These are phyloP conservation scores for Drosophila flavopinicola DNA, from an alignment of 2,888 invertebrate species.

Conservation along the genomic window DNA sequence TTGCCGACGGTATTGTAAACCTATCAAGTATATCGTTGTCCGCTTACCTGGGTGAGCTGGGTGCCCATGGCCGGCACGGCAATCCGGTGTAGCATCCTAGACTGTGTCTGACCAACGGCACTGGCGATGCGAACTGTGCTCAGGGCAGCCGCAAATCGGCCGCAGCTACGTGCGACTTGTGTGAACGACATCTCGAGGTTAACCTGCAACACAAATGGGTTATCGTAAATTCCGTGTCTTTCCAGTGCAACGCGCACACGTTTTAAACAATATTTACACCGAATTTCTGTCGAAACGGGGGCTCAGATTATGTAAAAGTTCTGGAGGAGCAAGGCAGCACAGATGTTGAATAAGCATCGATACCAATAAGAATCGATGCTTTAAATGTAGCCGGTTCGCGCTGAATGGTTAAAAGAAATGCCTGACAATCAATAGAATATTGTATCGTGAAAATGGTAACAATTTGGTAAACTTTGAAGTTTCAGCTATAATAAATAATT, in stretches of 20 bases:
- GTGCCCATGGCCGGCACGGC: slow-evolving; percentile 75
- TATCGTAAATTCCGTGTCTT: background rate
- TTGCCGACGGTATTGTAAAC: background rate
- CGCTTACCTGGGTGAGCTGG: slow-evolving; percentile 68
- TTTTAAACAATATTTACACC: slow-evolving; percentile 58
- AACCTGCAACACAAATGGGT: slow-evolving; percentile 43
- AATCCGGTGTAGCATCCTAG: slow-evolving; percentile 81
- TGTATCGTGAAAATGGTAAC: background rate
- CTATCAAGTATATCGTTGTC: background rate
- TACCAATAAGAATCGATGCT: slow-evolving; percentile 14
- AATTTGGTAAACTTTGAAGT: background rate
- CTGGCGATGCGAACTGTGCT: slow-evolving; percentile 66
- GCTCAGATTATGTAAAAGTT: slow-evolving; percentile 83
- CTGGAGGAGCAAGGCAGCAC: slow-evolving; percentile 67
- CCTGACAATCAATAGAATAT: background rate
- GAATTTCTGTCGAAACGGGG: slow-evolving; percentile 54
- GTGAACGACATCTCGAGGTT: slow-evolving; percentile 82
- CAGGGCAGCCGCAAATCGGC: slow-evolving; percentile 75
- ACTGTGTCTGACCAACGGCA: slow-evolving; percentile 69
- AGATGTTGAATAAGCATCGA: slow-evolving; percentile 37
- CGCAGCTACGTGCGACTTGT: slow-evolving; percentile 82
- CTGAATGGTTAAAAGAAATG: background rate
- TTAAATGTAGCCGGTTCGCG: background rate
- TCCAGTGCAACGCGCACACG: background rate
- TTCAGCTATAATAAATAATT: background rate